Evolutionary conservation across 2,797 vertebrate genomes (phyloP), one percentile per base, ranked within the genome.

Genomic region (Enteromius trimaculatus): DNA sequence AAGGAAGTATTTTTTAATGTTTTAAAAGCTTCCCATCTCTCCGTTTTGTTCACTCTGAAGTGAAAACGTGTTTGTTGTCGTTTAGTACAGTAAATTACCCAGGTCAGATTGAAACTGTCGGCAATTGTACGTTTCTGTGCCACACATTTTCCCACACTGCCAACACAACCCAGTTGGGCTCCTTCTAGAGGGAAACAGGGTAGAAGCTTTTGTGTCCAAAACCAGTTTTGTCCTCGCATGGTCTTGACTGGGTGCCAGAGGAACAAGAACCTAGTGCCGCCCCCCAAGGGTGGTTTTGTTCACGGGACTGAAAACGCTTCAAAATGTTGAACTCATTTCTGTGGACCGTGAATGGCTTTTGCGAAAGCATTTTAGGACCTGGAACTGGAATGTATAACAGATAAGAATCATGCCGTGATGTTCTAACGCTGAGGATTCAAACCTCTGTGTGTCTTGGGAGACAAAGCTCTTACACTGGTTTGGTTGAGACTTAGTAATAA

Each of bases 121-220:
- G 71, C 80, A 80, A 89, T 80, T 89, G 77, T 84, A 81, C 9
- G 76, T 79, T 80, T 64, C 80, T 89, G 90, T 90, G 89, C 86
- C 89, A 87, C 91, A 90, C 91, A 94, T 94, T 96, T 95, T 95
- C 95, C 94, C 95, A 96, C 95, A 95, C 93, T 94, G 92, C 92
- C 93, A 94, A 92, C 92, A 92, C 93, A 92, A 92, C 93, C 93
- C 89, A 85, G 91, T 89, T 91, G 90, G 92, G 91, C 92, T 93
- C 90, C 90, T 94, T 90, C 92, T 91, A 86, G 84, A 77, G 78
- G 49, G 78, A 86, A 83, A 82, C 79, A 79, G 77, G 64, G 86
- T 83, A 85, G 79, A 87, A 80, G 84, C 74, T 88, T 89, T 90
- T 90, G 85, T 87, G 49, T 87, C 85, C 82, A 77, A 83, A 68